phyloP scores from a whole-genome alignment of 2,113 vertebrate genomes.

The Hydrolagus affinis region DNA sequence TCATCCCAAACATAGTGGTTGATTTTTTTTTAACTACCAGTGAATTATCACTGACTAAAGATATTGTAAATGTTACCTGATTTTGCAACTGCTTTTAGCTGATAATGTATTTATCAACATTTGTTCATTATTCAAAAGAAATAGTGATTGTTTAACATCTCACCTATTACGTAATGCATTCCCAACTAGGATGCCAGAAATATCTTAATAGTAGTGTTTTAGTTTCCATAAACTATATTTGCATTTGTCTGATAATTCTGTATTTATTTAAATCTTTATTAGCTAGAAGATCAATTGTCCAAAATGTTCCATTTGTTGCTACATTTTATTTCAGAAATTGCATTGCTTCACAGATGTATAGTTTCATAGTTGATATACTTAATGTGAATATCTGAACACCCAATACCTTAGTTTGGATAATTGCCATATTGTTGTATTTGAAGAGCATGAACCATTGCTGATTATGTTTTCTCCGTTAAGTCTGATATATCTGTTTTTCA shows the following conservation, averaged over 20 bases:
- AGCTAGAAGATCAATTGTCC: slow-evolving; percentile 26
- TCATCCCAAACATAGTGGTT: too few relatives aligned
- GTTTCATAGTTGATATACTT: slow-evolving; percentile 7
- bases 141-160: slow-evolving; percentile 19
- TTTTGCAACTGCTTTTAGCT: not conserved
- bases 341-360: not conserved
- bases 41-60: not conserved
- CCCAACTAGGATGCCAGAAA: slow-evolving; percentile 7
- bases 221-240: slow-evolving; percentile 23
- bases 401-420: slow-evolving; percentile 19
- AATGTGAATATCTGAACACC: not conserved
- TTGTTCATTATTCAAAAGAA: slow-evolving; percentile 7
- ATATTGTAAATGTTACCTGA: not conserved
- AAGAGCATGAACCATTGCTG: slow-evolving; percentile 18
- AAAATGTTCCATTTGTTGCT: not conserved
- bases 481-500: slow-evolving; percentile 15
- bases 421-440: slow-evolving; percentile 12
- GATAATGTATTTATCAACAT: not conserved
- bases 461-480: slow-evolving; percentile 26
- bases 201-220: slow-evolving; percentile 8
- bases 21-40: not conserved
- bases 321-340: not conserved
- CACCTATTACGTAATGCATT: slow-evolving; percentile 22
- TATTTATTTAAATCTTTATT: slow-evolving; percentile 26
- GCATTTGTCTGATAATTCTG: slow-evolving; percentile 21